A percentile compares a stretch with the other conserved stretches of the same genome.
Conservation (phyloP, 1,140 invertebrate species). For the Drosophila setifemur region DNA sequence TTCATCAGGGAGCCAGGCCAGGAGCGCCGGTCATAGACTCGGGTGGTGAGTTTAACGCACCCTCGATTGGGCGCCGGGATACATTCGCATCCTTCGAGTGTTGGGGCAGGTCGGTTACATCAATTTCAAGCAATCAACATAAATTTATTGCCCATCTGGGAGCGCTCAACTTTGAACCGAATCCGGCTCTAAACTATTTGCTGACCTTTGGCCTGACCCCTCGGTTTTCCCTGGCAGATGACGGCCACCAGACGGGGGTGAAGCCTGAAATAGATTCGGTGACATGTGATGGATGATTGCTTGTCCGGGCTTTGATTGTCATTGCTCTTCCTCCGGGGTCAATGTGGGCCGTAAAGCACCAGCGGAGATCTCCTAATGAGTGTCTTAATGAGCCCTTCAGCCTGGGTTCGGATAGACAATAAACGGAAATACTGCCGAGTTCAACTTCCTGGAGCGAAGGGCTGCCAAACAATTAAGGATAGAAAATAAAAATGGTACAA, state of each 20-base stretch:
- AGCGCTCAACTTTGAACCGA: slow-evolving; percentile 66
- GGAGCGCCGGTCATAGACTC: slow-evolving; percentile 20
- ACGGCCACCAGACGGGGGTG: slow-evolving; percentile 33
- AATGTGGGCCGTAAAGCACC: slow-evolving; percentile 32
- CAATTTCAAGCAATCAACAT: slow-evolving; percentile 25
- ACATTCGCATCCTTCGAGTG: slow-evolving; percentile 9
- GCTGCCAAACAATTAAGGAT: background rate
- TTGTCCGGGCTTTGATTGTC: background rate
- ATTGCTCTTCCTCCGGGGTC: slow-evolving; percentile 29
- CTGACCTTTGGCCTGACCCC: slow-evolving; percentile 41
- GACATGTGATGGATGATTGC: slow-evolving; percentile 54
- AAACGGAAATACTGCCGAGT: background rate
- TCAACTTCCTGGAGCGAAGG: slow-evolving; percentile 3
- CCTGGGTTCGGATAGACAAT: background rate
- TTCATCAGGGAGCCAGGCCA: slow-evolving; percentile 14
- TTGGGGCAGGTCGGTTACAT: slow-evolving; percentile 55
- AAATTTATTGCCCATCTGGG: slow-evolving; percentile 28
- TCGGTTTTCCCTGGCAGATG: background rate
- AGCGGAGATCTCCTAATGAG: slow-evolving; percentile 7
- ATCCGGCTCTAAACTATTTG: slow-evolving; percentile 6
- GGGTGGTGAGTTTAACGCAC: slow-evolving; percentile 19
- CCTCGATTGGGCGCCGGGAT: background rate
- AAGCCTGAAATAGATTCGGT: slow-evolving; percentile 25
- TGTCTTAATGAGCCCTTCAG: slow-evolving; percentile 1
- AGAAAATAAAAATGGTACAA: background rate